Base-by-base conservation (phyloP, 2,888 invertebrate species). In the Drosophila monieri region DNA sequence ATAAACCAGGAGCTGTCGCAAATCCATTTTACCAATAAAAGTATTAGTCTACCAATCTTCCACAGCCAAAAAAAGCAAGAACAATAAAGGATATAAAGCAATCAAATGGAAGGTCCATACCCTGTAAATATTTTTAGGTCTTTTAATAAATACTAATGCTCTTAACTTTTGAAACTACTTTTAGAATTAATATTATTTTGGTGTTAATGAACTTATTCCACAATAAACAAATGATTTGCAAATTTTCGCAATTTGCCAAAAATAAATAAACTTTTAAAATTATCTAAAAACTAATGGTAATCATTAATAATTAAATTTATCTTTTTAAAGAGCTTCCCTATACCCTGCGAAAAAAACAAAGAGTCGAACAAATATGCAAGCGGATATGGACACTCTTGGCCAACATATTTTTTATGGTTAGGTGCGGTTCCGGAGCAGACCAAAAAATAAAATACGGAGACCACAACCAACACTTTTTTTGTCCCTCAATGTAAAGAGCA, bases 1-100 rank as follows among this genome's bases (percentile, higher is more conserved):
- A 75, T 72, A 76, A 79, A 67, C 71, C 85, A 68, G 76, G 70
- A 85, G 80, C 85, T 75, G 60, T 66, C 72, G 54, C 52, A 74
- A 85, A 80, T 85, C 73, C 80, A 47, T 67, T 76, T 70, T 71
- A 43, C 72, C 68, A 66, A 69, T 74, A 59, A 74, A 72, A 71
- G 72, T 75, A 67, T 74, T 74, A 73, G 65, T 57, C 51, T 15
- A 35, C 41, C 57, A 58, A 21, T 57, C 58, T 43, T 46, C 12
- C 5, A 21, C 32, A 47, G 44, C 8, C 25, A 10, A 35, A 53
- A 61, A 61, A 32, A 25, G 1, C 1, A 27, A 25, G 5, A 4
- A 27, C 3, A 23, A 30, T 32, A 9, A 25, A 21, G 21, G 5
- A 18, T 6, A 6, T 1, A 12, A n/a, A 9, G 27, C 32, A 18